A percentile compares a stretch with the other conserved stretches of the same genome.
Evolutionary conservation across 2,113 vertebrate genomes (phyloP).

Genomic region (Salvator merianae): DNA sequence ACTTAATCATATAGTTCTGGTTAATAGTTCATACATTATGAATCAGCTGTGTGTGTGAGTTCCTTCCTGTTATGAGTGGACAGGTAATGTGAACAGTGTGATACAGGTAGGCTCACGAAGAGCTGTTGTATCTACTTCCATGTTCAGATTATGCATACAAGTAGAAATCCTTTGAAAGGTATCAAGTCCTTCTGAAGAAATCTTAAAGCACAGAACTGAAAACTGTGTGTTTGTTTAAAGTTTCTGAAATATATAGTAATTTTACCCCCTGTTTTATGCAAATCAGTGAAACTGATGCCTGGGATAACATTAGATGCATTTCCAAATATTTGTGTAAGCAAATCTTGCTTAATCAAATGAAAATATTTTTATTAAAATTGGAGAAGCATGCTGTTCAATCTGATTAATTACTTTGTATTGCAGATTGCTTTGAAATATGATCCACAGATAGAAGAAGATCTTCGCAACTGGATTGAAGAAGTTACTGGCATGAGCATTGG

Average conservation of each 20-base stretch:
- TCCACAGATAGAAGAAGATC: constrained; percentile 90
- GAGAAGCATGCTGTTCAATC: background rate
- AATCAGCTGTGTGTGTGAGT: background rate
- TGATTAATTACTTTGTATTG: constrained; percentile 46
- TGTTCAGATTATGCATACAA: background rate
- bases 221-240: background rate
- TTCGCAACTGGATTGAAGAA: constrained; percentile 96
- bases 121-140: background rate
- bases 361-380: background rate
- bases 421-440: constrained; percentile 98
- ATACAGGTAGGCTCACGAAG: background rate
- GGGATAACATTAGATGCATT: background rate
- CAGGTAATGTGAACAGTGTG: background rate
- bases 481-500: constrained; percentile 92
- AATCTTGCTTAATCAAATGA: background rate
- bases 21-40: background rate
- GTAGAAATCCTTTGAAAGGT: background rate
- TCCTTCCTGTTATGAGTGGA: background rate
- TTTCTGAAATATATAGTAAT: background rate
- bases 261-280: background rate
- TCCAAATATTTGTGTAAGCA: background rate
- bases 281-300: background rate
- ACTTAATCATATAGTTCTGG: background rate
- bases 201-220: background rate
- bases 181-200: background rate